A percentile compares a stretch with the other conserved stretches of the same genome.
Evolutionary conservation across 2,113 vertebrate species (phyloP).

Genomic region (Cochlearius cochlearius): DNA sequence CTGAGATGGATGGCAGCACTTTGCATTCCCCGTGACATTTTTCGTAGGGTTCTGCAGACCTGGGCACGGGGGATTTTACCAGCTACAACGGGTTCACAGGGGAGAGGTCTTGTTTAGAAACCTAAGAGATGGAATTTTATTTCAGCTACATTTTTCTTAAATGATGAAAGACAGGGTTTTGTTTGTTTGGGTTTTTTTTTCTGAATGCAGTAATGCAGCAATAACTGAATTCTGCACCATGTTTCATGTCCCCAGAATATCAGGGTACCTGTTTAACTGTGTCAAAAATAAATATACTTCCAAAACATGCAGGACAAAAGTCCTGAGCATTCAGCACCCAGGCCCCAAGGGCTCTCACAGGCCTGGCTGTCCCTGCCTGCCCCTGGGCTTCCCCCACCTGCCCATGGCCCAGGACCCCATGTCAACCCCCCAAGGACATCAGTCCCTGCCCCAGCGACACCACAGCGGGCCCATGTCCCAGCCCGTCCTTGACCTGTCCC

Average conservation of each 20-base stretch:
- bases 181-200: neutral
- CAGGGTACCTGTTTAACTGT: neutral
- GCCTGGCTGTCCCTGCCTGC: neutral
- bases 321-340: neutral
- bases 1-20: neutral
- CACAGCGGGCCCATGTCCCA: rapidly evolving
- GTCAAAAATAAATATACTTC: neutral
- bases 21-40: neutral
- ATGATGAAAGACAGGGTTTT: neutral
- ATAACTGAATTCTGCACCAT: neutral
- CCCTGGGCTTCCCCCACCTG: neutral
- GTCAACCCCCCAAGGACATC: neutral
- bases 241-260: neutral
- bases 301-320: neutral
- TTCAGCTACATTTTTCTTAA: neutral
- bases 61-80: neutral
- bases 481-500: neutral
- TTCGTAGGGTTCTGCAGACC: neutral
- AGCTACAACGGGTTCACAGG: neutral
- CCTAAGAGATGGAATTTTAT: neutral
- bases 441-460: neutral
- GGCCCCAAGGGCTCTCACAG: neutral
- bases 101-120: neutral
- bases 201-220: neutral
- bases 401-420: neutral